Evolutionary conservation across 2,888 invertebrate species (phyloP).

Genomic region (Andrena bucephala): DNA sequence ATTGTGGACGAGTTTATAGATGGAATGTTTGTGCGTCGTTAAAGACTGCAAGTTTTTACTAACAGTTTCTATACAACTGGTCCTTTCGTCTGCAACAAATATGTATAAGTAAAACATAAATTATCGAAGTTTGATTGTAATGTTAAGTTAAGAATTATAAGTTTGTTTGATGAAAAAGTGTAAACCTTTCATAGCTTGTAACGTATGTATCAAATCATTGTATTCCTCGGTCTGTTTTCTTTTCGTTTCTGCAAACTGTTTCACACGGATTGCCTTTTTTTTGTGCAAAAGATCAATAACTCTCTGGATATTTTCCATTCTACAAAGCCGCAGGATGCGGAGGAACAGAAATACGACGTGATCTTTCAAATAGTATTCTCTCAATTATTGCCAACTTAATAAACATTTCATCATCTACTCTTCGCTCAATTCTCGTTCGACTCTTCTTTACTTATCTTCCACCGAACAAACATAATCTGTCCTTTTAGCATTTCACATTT

Average conservation of each 20-base stretch:
- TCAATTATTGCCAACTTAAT: too few species aligned
- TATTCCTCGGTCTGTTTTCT: slow-evolving; percentile 40
- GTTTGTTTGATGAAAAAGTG: neutral
- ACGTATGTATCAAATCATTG: slow-evolving; percentile 14
- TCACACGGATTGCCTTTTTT: slow-evolving; percentile 14
- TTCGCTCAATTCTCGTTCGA: too few species aligned
- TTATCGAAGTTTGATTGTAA: neutral
- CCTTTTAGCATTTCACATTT: too few species aligned
- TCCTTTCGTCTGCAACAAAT: slow-evolving; percentile 46
- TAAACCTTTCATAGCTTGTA: slow-evolving; percentile 43
- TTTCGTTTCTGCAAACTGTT: slow-evolving; percentile 21
- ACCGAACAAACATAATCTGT: too few species aligned
- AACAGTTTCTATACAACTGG: slow-evolving; percentile 60
- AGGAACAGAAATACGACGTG: neutral
- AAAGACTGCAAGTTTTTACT: slow-evolving; percentile 70
- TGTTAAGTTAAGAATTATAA: too few species aligned
- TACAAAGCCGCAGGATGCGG: neutral
- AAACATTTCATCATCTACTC: too few species aligned
- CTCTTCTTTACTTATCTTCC: too few species aligned
- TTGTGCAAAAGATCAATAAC: slow-evolving; percentile 18
- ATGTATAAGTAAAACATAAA: neutral
- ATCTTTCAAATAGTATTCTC: neutral
- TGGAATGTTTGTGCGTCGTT: slow-evolving; percentile 69
- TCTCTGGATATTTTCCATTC: slow-evolving; percentile 49
- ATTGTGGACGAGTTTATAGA: slow-evolving; percentile 72